Evolutionary conservation across 2,797 vertebrate genomes (phyloP), one percentile per base, ranked within the genome.

Genomic region (Enteromius unitaeniatus): DNA sequence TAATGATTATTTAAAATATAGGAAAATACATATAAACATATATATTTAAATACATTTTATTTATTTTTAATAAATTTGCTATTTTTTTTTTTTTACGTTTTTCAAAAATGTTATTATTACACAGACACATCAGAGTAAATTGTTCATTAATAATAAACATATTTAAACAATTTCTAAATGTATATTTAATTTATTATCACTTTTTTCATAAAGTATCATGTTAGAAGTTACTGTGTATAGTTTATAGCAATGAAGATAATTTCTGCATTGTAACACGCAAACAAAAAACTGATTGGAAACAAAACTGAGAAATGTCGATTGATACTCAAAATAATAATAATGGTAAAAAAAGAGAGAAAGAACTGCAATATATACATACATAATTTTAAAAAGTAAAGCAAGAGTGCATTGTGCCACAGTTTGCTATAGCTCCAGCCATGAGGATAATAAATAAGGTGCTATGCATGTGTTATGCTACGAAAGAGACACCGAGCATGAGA

Each of bases 401-500:
- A 47, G 37, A 64, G 58, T 45, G 58, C 40, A 78, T 23, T 21
- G 76, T 64, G 58, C 58, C 23, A n/a, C 1, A 3, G 37, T 77
- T 40, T 77, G n/a, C 40, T 62, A 4, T 6, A 47, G n/a, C 72
- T 37, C 15, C 60, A 65, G 40, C 8, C 0, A 47, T 49, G 42
- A 64, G 40, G 28, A 58, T 83, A 53, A 68, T 68, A 77, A 58
- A 83, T 67, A 83, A 76, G 37, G 47, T 45, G 81, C 34, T 77
- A 42, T 83, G 60, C n/a, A 68, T 75, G 26, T 45, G 37, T n/a
- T 42, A 45, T 49, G 58, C 58, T n/a, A 28, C 14, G 42, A 82
- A 58, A 70, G 81, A 80, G 65, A 83, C 75, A 79, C 47, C n/a
- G n/a, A 83, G 65, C 79, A 73, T 45, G 79, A 47, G 31, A 26